phyloP scores from a whole-genome alignment of 35 echinoderm and acorn worm genomes.

The Apostichopus parvimensis region DNA sequence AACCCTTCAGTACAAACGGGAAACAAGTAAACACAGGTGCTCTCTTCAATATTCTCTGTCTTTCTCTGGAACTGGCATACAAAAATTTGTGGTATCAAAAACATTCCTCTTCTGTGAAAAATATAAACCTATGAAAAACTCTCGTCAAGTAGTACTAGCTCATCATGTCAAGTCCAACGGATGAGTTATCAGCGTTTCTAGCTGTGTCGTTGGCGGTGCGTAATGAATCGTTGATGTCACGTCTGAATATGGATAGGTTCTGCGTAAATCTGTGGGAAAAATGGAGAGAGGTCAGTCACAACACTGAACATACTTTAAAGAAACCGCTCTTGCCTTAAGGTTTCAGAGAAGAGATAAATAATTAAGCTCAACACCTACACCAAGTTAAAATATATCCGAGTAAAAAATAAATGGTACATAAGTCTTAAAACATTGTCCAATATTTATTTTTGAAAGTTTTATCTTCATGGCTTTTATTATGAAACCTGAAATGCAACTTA shows the following conservation, averaged over 20 bases:
- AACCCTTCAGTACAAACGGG: background rate
- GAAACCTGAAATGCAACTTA: too few species aligned
- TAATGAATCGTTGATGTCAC: constrained; percentile 97
- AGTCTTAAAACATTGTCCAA: too few species aligned
- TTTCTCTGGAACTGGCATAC: constrained; percentile 1
- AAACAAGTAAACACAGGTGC: background rate
- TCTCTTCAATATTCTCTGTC: background rate
- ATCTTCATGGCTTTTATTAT: too few species aligned
- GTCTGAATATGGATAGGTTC: constrained; percentile 95
- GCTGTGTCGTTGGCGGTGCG: constrained; percentile 66
- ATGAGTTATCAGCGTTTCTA: constrained; percentile 46
- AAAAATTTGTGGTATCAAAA: background rate
- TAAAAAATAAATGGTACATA: too few species aligned
- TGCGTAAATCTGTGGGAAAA: constrained; percentile 86
- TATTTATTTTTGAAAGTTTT: too few species aligned
- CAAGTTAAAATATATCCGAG: too few species aligned
- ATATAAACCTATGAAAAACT: constrained; percentile 8
- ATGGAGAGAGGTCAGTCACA: background rate
- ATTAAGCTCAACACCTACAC: too few species aligned
- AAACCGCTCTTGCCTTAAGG: too few species aligned
- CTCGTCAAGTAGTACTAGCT: constrained; percentile 67
- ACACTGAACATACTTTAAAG: too few species aligned
- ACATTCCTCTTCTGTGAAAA: background rate
- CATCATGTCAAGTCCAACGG: constrained; percentile 86
- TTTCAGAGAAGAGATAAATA: too few species aligned